Conservation (phyloP, 2,113 vertebrate genomes). For the Hymenochirus boettgeri region DNA sequence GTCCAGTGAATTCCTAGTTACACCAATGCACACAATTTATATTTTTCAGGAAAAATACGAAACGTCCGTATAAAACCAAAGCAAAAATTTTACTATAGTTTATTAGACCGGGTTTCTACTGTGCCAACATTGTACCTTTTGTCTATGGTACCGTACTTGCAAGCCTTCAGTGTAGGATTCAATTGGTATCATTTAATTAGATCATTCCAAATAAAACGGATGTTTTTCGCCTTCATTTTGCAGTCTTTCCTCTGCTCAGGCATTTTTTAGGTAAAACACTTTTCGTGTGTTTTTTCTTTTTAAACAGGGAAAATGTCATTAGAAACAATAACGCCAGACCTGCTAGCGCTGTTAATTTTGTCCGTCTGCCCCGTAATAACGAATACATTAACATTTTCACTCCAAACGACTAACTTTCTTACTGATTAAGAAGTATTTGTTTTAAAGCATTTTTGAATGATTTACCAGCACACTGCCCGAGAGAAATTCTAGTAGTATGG, state of each 20-base stretch:
- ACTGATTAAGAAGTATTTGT: conserved; percentile 61
- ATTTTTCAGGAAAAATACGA: no score
- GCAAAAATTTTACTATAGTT: no score
- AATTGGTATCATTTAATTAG: no score
- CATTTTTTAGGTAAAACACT: conserved; percentile 12
- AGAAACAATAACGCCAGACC: conserved; percentile 23
- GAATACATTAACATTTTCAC: conserved; percentile 63
- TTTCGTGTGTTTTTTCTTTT: conserved; percentile 27
- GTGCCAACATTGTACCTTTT: no score
- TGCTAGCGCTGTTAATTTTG: conserved; percentile 51
- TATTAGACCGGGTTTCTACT: no score
- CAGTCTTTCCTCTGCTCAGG: not conserved
- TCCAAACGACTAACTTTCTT: conserved; percentile 58
- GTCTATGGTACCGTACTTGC: no score
- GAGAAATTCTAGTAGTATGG: not conserved
- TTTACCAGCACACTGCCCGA: conserved; percentile 37
- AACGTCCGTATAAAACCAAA: no score
- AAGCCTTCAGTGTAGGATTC: no score
- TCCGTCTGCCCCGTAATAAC: conserved; percentile 50
- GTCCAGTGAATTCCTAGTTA: no score
- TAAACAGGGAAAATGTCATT: conserved; percentile 49
- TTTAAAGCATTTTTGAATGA: conserved; percentile 51
- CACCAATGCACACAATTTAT: no score
- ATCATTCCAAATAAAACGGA: no score
- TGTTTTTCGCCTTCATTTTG: no score